Evolutionary conservation across 2,888 invertebrate species (phyloP).

Genomic region (Keiferia lycopersicella): DNA sequence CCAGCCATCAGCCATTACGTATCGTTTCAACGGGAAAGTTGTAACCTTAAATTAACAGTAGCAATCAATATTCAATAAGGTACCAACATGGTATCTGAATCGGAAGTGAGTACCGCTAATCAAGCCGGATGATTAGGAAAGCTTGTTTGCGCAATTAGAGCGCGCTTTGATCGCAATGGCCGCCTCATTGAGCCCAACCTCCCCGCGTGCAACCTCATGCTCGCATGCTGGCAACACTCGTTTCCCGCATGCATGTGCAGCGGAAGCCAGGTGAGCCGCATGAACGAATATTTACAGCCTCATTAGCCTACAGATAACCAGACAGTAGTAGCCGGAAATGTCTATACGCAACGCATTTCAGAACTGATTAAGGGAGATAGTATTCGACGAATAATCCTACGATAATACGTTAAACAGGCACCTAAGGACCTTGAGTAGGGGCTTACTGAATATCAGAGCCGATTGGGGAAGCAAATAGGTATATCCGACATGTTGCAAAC

Average conservation of each 20-base stretch:
- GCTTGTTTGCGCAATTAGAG: constrained; percentile 43
- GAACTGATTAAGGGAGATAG: background rate
- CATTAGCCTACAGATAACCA: background rate
- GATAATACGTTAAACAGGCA: background rate
- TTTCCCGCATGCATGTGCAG: constrained; percentile 20
- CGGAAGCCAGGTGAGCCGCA: constrained; percentile 10
- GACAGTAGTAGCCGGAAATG: background rate
- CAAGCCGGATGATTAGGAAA: constrained; percentile 38
- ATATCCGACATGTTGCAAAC: constrained; percentile 7
- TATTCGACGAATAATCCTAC: background rate
- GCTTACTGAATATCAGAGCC: constrained; percentile 14
- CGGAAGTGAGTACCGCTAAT: constrained; percentile 12
- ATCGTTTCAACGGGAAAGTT: too few species aligned
- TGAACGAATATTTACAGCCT: constrained; percentile 3
- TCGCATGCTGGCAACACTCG: background rate
- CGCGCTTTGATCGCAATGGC: constrained; percentile 45
- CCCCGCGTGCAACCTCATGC: background rate
- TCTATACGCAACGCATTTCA: background rate
- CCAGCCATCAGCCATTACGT: too few species aligned
- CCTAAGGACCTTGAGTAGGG: background rate
- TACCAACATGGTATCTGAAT: background rate
- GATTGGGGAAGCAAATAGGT: background rate
- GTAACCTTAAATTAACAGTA: background rate
- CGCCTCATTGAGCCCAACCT: constrained; percentile 44
- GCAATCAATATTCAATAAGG: background rate